Base-by-base conservation (phyloP, 1,140 invertebrate genomes). In the Hycleus phaleratus region DNA sequence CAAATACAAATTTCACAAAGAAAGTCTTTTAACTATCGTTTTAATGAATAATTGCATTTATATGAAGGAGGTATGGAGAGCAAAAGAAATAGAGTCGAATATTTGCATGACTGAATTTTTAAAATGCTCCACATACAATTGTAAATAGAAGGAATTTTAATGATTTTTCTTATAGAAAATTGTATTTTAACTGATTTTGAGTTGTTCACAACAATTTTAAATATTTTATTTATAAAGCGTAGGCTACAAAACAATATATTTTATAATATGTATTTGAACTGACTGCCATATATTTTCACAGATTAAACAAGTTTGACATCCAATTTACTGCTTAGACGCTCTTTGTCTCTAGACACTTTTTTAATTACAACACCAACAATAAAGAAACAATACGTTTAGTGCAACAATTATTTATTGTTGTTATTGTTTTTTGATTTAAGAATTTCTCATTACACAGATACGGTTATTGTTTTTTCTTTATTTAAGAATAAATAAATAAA, bases 281-380 rank as follows among this genome's bases (percentile, higher is more conserved):
- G 57, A 52, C 57, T 53, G 54, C 55, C 46, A 61, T 61, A 61
- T 61, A 61, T 61, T 61, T 52, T 58, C 52, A 56, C 49, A 61
- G 54, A 49, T 61, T 61, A 61, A 61, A 61, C 52, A 61, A 58
- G 54, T 58, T 58, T 61, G 59, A 61, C 59, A 48, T 61, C 45
- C 59, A 61, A 61, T 61, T 61, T 61, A 53, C 59, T 56, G 57
- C 51, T 52, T 58, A 42, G 50, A 51, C 46, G 46, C 49, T 46
- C 57, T 58, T 58, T 58, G 57, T 58, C 53, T 32, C 32, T 32
- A 32, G 4, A 32, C 32, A 32, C 57, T 53, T 42, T 46, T 58
- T 58, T 58, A 58, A 58, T 58, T 58, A 58, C 46, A 40, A 18
- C 18, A 18, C 18, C 18, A n/a, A 11, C 11, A 53, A 52, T 38